A percentile compares a stretch with the other conserved stretches of the same genome.
phyloP scores from a whole-genome alignment of 1,140 invertebrate species.

The Bombus sibiricus region DNA sequence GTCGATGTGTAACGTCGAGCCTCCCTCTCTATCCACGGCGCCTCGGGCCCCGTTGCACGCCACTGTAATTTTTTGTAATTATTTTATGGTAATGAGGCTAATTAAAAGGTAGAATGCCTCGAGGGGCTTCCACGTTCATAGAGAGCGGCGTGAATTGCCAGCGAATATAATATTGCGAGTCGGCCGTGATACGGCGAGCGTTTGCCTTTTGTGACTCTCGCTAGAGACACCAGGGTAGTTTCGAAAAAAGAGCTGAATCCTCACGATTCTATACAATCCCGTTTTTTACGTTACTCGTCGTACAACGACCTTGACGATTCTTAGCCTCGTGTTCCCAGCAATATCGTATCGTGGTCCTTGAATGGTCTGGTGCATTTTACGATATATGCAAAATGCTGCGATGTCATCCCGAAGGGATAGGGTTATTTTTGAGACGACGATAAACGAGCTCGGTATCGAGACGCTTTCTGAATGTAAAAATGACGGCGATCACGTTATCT shows the following conservation, averaged over 20 bases:
- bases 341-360: too few relatives aligned
- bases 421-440: background rate
- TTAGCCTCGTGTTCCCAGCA: background rate
- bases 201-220: constrained; percentile 27
- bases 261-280: background rate
- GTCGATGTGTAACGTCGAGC: constrained; percentile 26
- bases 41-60: constrained; percentile 16
- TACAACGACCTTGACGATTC: background rate
- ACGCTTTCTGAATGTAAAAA: background rate
- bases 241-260: background rate
- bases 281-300: background rate
- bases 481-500: background rate
- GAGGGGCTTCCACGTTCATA: constrained; percentile 33
- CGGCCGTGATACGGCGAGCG: constrained; percentile 14
- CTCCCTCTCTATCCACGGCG: background rate
- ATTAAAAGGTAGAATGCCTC: constrained; percentile 58
- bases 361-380: background rate
- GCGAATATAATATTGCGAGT: constrained; percentile 30
- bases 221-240: background rate
- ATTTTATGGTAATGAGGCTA: constrained; percentile 60
- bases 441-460: background rate
- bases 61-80: constrained; percentile 55
- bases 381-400: background rate
- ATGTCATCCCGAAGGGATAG: background rate
- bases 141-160: constrained; percentile 37